Evolutionary conservation across 2,797 vertebrate genomes (phyloP).

Genomic region (Peromyscus aztecus): DNA sequence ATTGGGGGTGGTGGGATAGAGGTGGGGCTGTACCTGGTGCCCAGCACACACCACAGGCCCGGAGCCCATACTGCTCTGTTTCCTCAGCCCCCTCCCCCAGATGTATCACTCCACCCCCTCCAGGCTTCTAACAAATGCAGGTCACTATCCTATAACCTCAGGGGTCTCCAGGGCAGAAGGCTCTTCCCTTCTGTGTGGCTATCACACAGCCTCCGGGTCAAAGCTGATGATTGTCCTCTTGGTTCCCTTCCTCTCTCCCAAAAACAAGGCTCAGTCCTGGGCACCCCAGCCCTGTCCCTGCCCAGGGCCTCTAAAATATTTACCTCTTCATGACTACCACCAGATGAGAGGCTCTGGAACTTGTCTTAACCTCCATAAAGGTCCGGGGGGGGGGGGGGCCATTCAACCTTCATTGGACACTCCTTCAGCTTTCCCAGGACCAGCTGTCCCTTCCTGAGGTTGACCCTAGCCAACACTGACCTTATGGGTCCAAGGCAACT

Average conservation of each 20-base stretch:
- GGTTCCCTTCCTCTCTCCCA: neutral
- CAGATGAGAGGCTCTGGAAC: fast-evolving
- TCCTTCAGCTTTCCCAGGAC: neutral
- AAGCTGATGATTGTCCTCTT: neutral
- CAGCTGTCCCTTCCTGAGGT: neutral
- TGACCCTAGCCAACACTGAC: neutral
- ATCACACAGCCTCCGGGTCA: neutral
- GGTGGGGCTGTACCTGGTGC: neutral
- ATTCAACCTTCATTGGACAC: neutral
- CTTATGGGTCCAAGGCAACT: neutral
- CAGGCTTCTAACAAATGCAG: neutral
- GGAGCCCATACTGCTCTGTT: neutral
- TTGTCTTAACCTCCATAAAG: neutral
- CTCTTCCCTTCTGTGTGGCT: neutral
- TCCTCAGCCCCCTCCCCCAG: neutral
- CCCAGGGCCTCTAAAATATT: neutral
- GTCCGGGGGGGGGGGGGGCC: neutral
- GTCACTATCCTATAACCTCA: neutral
- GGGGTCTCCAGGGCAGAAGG: neutral
- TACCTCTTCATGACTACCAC: neutral
- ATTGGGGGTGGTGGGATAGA: neutral
- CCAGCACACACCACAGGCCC: neutral
- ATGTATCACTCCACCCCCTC: neutral
- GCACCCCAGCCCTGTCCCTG: too few species aligned
- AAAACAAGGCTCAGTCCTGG: neutral